Base-by-base conservation (phyloP, 2,888 invertebrate genomes). In the Tiliacea citrago region DNA sequence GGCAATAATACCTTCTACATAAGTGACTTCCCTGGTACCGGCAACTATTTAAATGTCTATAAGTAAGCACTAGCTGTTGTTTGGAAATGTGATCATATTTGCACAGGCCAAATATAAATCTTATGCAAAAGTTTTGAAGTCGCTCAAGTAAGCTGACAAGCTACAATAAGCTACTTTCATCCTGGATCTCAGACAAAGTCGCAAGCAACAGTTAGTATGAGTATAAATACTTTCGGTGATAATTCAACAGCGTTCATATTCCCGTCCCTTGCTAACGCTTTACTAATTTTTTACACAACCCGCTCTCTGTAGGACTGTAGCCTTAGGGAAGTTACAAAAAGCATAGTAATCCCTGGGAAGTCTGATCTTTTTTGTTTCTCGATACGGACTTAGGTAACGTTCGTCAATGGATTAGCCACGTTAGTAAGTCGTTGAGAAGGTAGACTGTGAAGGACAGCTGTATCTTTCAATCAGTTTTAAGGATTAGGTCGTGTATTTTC, bases 391-490 rank as follows among this genome's bases (percentile, higher is more conserved):
- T 66, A 45, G 35, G 21, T 18, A 45, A 39, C 49, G 53, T 75
- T 42, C 57, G 68, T 35, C 67, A 68, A 61, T 51, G 63, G 74
- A 82, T 84, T 67, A 79, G 61, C 12, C 8, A 21, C 35, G 49
- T 60, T 29, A 35, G n/a, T 49, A 69, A 66, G 72, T 76, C 81
- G 66, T 53, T 75, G 57, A 58, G 51, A 63, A 49, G n/a, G 53
- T 42, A 62, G 39, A 21, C 21, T 68, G 45, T 45, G 35, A 8
- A n/a, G 12, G 74, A 70, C 61, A 75, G 63, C 57, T 58, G 42
- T 65, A 76, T 78, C 61, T 71, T 69, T 72, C 49, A 72, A 65
- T 75, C 49, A 39, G 69, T 60, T 69, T 70, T 60, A 10, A 7
- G 42, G 53, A 39, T 77, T 49, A 42, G 1, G 1, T 57, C 1